Base-by-base conservation (phyloP, 2,888 invertebrate species). In the Lissonota sp. region DNA sequence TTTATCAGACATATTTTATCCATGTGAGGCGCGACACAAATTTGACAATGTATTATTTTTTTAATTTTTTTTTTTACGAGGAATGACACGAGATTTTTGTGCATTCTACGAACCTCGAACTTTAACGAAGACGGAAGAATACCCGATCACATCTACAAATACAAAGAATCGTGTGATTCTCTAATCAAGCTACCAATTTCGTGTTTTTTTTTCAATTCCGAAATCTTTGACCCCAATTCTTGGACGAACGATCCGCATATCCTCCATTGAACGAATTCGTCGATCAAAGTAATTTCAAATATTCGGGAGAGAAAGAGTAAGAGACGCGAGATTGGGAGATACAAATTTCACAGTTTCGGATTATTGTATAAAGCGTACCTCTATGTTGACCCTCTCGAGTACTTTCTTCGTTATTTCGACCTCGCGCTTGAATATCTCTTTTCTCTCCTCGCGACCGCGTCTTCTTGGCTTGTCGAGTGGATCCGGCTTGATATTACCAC, bases 401-500 rank as follows among this genome's bases (percentile, higher is more conserved):
- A 92, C 90, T 87, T 87, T 89, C 81, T 92, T 92, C 12, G 92
- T 92, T 44, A 92, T 92, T 69, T 92, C 92, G 62, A 92, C 92
- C 73, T 92, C 92, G 49, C 92, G 87, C 78, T 89, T 92, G 76
- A 92, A 92, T 57, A 92, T 91, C 83, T 92, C 92, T 73, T 92
- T 92, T 16, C 92, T 86, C 67, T 92, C 92, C 70, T 92, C 92
- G 5, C 92, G 89, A 5, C 91, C 91, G 4, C 86, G 84, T 72
- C 91, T 85, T 64, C 91, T 84, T 0, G 92, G 92, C 75, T 95
- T 95, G 88, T 96, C 96, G 91, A 96, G 94, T 63, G 95, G 94
- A 89, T 96, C 96, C 0, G 97, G 96, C 87, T 96, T 96, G 60
- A 97, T 91, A 91, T 95, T 93, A 2, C 92, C 92, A 26, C 87